These are phyloP conservation scores for Dryobotodes eremita DNA, from an alignment of 2,888 invertebrate genomes.

Conservation along the genomic window DNA sequence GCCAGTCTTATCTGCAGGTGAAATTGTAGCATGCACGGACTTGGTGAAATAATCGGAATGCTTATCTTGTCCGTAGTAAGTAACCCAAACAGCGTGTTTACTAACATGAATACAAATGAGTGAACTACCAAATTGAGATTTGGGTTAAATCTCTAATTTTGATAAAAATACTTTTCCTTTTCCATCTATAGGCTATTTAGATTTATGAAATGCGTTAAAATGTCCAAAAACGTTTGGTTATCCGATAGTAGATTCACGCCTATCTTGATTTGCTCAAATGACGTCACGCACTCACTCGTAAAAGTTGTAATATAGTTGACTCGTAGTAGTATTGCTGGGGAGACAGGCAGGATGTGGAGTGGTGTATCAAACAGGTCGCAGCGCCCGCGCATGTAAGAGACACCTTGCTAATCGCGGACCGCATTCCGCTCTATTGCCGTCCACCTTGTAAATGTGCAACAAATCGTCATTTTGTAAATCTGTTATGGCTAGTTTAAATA, in stretches of 20 bases:
- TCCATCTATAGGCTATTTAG: constrained; percentile 5
- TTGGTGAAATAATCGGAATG: constrained; percentile 13
- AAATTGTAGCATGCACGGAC: neutral
- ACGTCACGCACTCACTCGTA: constrained; percentile 12
- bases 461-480: constrained; percentile 43
- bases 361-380: constrained; percentile 64
- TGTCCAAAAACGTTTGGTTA: constrained; percentile 7
- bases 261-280: constrained; percentile 10
- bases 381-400: constrained; percentile 57
- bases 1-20: neutral
- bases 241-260: neutral
- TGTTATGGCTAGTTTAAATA: constrained; percentile 3
- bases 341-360: constrained; percentile 64
- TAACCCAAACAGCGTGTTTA: constrained; percentile 33
- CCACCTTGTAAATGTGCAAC: constrained; percentile 51
- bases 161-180: neutral
- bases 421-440: constrained; percentile 65
- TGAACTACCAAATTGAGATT: constrained; percentile 32
- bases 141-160: constrained; percentile 26
- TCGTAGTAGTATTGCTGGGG: constrained; percentile 43
- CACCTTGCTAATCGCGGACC: constrained; percentile 68
- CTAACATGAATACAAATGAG: constrained; percentile 45
- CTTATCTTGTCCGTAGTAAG: constrained; percentile 14
- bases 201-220: constrained; percentile 4
- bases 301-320: constrained; percentile 25